Evolutionary conservation across 2,113 vertebrate species (phyloP).

Genomic region (Perca schrenkii): DNA sequence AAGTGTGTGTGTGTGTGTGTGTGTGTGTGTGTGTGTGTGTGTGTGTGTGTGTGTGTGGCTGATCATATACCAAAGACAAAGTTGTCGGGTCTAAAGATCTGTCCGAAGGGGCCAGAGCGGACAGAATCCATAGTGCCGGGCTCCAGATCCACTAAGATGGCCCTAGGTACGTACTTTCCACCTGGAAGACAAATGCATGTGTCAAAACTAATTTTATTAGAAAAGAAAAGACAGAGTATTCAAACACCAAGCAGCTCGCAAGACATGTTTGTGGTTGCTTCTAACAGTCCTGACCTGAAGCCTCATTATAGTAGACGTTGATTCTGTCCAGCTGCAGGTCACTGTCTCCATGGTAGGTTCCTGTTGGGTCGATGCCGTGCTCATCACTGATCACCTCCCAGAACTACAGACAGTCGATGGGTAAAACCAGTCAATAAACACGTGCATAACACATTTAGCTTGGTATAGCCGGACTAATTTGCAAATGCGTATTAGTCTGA

Average conservation of each 20-base stretch:
- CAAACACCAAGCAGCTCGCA: not conserved
- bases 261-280: not conserved
- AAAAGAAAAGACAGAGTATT: not conserved
- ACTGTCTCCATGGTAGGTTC: conserved; percentile 82
- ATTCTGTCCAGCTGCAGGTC: conserved; percentile 83
- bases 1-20: not conserved
- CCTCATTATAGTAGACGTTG: conserved; percentile 85
- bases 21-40: not conserved
- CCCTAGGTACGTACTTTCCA: conserved; percentile 83
- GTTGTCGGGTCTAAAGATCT: conserved; percentile 85
- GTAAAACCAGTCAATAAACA: not conserved
- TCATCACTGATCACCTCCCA: conserved; percentile 85
- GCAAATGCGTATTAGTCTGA: too few species aligned
- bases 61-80: conserved; percentile 80
- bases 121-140: conserved; percentile 85
- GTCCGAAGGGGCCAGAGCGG: conserved; percentile 82
- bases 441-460: not conserved
- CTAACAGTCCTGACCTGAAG: conserved; percentile 69
- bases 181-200: conserved; percentile 58
- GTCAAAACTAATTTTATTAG: not conserved
- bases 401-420: conserved; percentile 63
- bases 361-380: conserved; percentile 82
- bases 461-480: too few species aligned
- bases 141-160: conserved; percentile 84
- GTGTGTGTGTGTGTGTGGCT: not conserved